A percentile compares a stretch with the other conserved stretches of the same genome.
phyloP scores from a whole-genome alignment of 1,140 invertebrate species.

The Pteromalus puparum region DNA sequence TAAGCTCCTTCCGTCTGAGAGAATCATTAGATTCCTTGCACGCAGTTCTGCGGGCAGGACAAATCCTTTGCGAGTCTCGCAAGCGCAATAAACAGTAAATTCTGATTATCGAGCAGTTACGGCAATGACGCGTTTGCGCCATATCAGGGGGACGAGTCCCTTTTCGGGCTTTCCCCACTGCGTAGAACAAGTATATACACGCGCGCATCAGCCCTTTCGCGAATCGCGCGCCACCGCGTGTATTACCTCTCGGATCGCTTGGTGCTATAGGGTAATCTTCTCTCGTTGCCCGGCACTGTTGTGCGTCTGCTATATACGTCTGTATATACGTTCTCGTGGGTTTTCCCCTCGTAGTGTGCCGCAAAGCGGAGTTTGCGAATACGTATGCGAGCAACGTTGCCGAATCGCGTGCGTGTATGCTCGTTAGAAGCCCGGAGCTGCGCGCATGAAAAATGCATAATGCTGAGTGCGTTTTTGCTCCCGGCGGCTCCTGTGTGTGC shows the following conservation, averaged over 20 bases:
- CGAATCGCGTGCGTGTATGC: not conserved
- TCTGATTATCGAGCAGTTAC: slow-evolving; percentile 35
- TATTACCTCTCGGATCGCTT: not conserved
- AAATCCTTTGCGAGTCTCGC: slow-evolving; percentile 30
- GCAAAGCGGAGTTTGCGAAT: not conserved
- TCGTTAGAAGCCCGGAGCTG: not conserved
- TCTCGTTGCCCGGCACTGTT: not conserved
- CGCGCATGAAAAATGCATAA: not conserved
- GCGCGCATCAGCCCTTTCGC: slow-evolving; percentile 42
- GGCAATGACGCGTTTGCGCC: not conserved
- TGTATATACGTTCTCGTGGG: not conserved
- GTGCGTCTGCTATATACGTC: not conserved
- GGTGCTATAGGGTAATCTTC: slow-evolving; percentile 14
- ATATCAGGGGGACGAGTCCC: not conserved
- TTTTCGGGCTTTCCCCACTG: not conserved
- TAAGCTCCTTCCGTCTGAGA: too few relatives aligned
- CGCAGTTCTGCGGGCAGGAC: not conserved
- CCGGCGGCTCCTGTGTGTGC: too few relatives aligned
- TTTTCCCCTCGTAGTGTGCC: not conserved
- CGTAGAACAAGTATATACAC: slow-evolving; percentile 36
- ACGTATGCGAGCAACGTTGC: not conserved
- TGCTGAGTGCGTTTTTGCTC: not conserved
- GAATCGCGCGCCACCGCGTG: not conserved
- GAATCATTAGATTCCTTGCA: too few relatives aligned
- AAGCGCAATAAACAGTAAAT: slow-evolving; percentile 39